Evolutionary conservation across 2,888 invertebrate species (phyloP).

Genomic region (Carpatolechia fugitivella): DNA sequence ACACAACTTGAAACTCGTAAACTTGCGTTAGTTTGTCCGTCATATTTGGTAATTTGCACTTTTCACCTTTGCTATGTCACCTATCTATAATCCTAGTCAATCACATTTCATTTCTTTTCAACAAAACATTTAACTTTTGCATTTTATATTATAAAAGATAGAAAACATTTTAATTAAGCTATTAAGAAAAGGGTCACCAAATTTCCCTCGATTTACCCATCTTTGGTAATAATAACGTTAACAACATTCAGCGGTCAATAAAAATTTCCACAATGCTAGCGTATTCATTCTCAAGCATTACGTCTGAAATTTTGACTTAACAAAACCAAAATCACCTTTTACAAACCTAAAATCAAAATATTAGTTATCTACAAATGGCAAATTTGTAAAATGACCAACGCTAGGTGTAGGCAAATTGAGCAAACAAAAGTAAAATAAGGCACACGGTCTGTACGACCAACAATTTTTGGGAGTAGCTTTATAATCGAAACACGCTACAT

Average conservation of each 20-base stretch:
- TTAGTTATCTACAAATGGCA: conserved; percentile 16
- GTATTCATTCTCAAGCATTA: conserved; percentile 15
- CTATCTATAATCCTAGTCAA: conserved; percentile 65
- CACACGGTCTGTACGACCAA: conserved; percentile 61
- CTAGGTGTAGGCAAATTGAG: conserved; percentile 61
- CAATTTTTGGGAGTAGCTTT: conserved; percentile 33
- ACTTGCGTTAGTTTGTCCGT: conserved; percentile 22
- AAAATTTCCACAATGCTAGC: conserved; percentile 36
- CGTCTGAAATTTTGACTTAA: conserved; percentile 15
- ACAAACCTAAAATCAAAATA: conserved; percentile 4
- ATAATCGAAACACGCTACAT: conserved; percentile 13
- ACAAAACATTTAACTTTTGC: conserved; percentile 64
- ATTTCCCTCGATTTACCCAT: conserved; percentile 59
- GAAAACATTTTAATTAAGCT: conserved; percentile 72
- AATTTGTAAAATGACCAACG: conserved; percentile 35
- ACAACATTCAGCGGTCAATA: conserved; percentile 63
- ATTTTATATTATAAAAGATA: conserved; percentile 72
- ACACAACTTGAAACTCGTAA: conserved; percentile 36
- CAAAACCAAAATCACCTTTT: conserved; percentile 4
- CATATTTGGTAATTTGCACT: conserved; percentile 34
- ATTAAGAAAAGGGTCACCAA: conserved; percentile 57
- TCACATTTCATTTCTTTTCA: conserved; percentile 67
- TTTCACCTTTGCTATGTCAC: conserved; percentile 42
- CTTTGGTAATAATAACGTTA: conserved; percentile 76
- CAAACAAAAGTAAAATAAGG: conserved; percentile 70